These are phyloP conservation scores for Parascotia fuliginaria DNA, from an alignment of 2,888 invertebrate species.

Conservation along the genomic window DNA sequence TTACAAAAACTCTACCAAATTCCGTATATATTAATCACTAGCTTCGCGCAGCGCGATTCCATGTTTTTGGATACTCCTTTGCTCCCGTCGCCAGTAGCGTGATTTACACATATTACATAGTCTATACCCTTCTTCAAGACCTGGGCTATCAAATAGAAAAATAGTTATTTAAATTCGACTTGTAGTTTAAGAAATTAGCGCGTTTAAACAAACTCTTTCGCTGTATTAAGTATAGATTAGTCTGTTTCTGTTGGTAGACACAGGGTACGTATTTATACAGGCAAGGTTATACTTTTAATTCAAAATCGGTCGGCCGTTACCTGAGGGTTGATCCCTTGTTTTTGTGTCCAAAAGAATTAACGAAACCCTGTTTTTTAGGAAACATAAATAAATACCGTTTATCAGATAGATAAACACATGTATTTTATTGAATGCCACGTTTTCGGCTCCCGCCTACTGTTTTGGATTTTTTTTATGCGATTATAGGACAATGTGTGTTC, in stretches of 20 bases:
- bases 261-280: background rate
- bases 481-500: too few relatives aligned
- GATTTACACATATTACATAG: too few relatives aligned
- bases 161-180: too few relatives aligned
- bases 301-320: constrained; percentile 43
- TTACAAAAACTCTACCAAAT: constrained; percentile 23
- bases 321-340: constrained; percentile 30
- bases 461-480: background rate
- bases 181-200: too few relatives aligned
- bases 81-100: too few relatives aligned
- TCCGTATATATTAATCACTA: constrained; percentile 14
- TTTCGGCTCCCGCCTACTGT: constrained; percentile 7
- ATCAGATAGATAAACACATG: constrained; percentile 24
- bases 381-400: constrained; percentile 20
- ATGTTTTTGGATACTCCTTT: too few relatives aligned
- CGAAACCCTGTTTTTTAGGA: constrained; percentile 28
- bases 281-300: constrained; percentile 46
- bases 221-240: too few relatives aligned
- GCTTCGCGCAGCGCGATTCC: too few relatives aligned
- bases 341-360: constrained; percentile 37
- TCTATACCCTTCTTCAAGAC: too few relatives aligned
- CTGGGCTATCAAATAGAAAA: too few relatives aligned
- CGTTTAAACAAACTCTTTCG: too few relatives aligned
- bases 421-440: constrained; percentile 23
- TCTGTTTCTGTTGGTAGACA: background rate